Conservation (phyloP, 2,888 invertebrate species). For the Eledone cirrhosa region DNA sequence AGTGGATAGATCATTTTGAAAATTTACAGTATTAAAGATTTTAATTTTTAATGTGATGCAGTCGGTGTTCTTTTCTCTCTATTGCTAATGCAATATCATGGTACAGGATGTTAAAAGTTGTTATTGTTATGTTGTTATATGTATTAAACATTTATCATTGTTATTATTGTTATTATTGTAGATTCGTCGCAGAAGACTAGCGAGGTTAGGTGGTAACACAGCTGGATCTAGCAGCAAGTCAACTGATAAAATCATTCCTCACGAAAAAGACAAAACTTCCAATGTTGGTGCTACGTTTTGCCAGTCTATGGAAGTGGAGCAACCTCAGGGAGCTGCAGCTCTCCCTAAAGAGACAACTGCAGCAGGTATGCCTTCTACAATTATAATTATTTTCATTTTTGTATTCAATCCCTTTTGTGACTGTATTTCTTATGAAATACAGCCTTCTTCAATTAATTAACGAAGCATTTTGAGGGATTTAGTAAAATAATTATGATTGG, state of each 20-base stretch:
- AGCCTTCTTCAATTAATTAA: not conserved
- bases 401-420: too few relatives aligned
- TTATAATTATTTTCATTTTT: too few relatives aligned
- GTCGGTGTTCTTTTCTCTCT: too few relatives aligned
- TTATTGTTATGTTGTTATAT: too few relatives aligned
- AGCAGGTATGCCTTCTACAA: not conserved
- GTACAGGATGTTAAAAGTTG: too few relatives aligned
- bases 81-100: too few relatives aligned
- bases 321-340: slow-evolving; percentile 5
- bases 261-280: slow-evolving; percentile 10
- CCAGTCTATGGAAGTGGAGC: slow-evolving; percentile 20
- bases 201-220: slow-evolving; percentile 15
- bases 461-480: not conserved
- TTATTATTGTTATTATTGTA: not conserved
- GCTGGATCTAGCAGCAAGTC: not conserved
- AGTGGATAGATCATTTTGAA: too few relatives aligned
- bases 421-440: too few relatives aligned
- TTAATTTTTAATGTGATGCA: too few relatives aligned
- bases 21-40: too few relatives aligned
- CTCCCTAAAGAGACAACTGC: not conserved
- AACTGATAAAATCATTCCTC: slow-evolving; percentile 11
- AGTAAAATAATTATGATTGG: too few relatives aligned
- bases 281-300: not conserved
- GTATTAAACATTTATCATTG: too few relatives aligned
- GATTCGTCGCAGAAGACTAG: slow-evolving; percentile 25